phyloP scores from a whole-genome alignment of 2,888 invertebrate species.

The Thymelicus acteon region DNA sequence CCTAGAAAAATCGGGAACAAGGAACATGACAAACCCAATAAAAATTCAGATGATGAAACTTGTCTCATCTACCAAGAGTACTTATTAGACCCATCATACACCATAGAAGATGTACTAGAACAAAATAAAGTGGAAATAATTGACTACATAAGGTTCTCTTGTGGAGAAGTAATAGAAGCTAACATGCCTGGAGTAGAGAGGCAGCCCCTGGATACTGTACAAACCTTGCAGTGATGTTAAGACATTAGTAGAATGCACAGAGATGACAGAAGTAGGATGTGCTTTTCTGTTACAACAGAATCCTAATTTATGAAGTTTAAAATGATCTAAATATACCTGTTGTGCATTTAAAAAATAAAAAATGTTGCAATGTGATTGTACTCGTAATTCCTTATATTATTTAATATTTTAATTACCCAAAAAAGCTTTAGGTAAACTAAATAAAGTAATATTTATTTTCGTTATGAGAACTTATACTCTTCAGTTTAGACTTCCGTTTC shows the following conservation, averaged over 20 bases:
- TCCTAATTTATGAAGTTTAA: conserved; percentile 18
- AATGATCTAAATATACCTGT: conserved; percentile 41
- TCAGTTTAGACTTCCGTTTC: conserved; percentile 68
- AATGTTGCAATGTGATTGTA: not conserved
- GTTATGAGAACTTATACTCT: conserved; percentile 38
- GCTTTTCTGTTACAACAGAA: conserved; percentile 25
- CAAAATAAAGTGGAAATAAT: conserved; percentile 87
- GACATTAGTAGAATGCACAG: not conserved
- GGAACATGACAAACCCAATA: conserved; percentile 85
- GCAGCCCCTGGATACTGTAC: conserved; percentile 84
- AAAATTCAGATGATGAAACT: conserved; percentile 90
- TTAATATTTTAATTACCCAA: no score
- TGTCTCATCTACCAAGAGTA: conserved; percentile 95
- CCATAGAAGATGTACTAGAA: conserved; percentile 89
- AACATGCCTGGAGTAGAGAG: conserved; percentile 76
- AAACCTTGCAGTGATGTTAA: conserved; percentile 80
- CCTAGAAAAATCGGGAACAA: conserved; percentile 90
- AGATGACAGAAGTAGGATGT: conserved; percentile 11
- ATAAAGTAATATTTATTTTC: conserved; percentile 37
- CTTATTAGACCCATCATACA: conserved; percentile 90
- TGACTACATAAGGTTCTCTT: conserved; percentile 94
- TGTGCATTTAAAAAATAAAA: conserved; percentile 50
- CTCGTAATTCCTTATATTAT: not conserved
- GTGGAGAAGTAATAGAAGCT: conserved; percentile 87
- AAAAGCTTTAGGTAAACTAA: not conserved